Evolutionary conservation across 2,888 invertebrate species (phyloP).

Genomic region (Chaitophorus viminalis): DNA sequence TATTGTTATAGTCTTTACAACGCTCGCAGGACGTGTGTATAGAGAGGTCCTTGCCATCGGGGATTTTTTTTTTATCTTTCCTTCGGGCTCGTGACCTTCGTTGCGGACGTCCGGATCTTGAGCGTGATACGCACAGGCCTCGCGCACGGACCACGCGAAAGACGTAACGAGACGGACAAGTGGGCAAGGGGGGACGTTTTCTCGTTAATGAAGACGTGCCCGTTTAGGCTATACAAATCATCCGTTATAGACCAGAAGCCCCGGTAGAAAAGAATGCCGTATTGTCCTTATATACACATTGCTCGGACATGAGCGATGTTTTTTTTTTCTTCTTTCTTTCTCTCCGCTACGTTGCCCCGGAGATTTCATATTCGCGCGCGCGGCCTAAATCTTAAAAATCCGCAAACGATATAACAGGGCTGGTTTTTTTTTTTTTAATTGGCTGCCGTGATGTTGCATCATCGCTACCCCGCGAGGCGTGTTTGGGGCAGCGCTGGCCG

Average conservation of each 20-base stretch:
- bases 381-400: constrained; percentile 43
- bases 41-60: constrained; percentile 49
- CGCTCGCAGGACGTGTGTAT: neutral
- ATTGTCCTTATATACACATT: constrained; percentile 59
- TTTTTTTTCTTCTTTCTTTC: neutral
- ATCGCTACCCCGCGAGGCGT: neutral
- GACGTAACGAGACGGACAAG: neutral
- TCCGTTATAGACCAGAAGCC: constrained; percentile 57
- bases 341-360: neutral
- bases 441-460: constrained; percentile 8
- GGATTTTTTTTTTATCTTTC: neutral
- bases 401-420: neutral
- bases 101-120: constrained; percentile 53
- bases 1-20: constrained; percentile 14
- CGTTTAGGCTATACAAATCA: constrained; percentile 55
- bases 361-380: constrained; percentile 38
- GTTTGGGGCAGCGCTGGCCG: neutral
- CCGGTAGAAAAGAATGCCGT: constrained; percentile 46
- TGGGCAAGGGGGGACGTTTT: constrained; percentile 10
- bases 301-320: constrained; percentile 13
- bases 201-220: constrained; percentile 61
- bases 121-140: neutral
- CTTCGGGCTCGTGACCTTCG: constrained; percentile 51
- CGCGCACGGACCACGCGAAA: neutral
- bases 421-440: constrained; percentile 40